These are phyloP conservation scores for Steromphala cineraria DNA, from an alignment of 2,888 invertebrate genomes.

Conservation along the genomic window DNA sequence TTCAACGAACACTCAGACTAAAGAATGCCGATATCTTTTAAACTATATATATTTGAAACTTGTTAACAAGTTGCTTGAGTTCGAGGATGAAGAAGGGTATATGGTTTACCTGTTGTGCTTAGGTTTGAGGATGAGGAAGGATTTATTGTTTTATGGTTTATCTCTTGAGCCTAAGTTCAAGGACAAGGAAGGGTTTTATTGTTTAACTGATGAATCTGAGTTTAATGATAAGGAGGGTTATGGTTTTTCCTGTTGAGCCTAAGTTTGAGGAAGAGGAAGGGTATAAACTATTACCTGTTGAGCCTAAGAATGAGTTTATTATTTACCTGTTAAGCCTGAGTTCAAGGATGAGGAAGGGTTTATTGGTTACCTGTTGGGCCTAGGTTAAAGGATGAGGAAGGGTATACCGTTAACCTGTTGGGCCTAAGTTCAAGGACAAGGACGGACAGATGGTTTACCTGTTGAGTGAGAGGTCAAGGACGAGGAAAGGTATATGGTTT, in stretches of 20 bases:
- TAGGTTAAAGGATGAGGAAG: slow-evolving; percentile 38
- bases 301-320: slow-evolving; percentile 72
- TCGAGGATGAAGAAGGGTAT: background rate
- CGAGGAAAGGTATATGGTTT: slow-evolving; percentile 69
- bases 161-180: slow-evolving; percentile 75
- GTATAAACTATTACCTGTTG: slow-evolving; percentile 73
- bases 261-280: slow-evolving; percentile 74
- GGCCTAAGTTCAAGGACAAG: slow-evolving; percentile 75
- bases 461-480: slow-evolving; percentile 74
- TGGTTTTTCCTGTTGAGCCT: slow-evolving; percentile 71
- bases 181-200: slow-evolving; percentile 74
- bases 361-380: slow-evolving; percentile 75
- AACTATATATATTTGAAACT: too few relatives aligned
- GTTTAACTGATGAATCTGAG: slow-evolving; percentile 74
- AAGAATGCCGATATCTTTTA: too few relatives aligned
- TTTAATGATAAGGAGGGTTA: background rate
- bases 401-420: slow-evolving; percentile 66
- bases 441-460: slow-evolving; percentile 74
- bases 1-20: too few relatives aligned
- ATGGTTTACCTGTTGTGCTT: slow-evolving; percentile 72
- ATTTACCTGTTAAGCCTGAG: slow-evolving; percentile 47
- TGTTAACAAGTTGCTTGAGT: slow-evolving; percentile 32
- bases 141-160: slow-evolving; percentile 46
- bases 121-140: slow-evolving; percentile 74
- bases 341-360: slow-evolving; percentile 36